phyloP scores from a whole-genome alignment of 37 sponge, comb jelly and placozoan genomes.

The Hormiphora californensis region DNA sequence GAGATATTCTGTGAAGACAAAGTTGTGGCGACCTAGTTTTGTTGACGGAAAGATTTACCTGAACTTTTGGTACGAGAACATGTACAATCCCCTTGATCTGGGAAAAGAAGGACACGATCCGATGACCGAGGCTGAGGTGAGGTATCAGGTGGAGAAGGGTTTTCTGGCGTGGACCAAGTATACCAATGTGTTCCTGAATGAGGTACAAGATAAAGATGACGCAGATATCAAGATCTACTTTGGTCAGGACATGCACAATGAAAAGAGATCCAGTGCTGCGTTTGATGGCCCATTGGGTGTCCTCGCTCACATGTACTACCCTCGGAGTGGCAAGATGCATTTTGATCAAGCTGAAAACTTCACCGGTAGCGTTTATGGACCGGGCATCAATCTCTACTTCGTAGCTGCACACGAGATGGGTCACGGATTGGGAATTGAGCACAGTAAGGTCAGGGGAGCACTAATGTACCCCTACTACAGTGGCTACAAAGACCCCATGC shows the following conservation, averaged over 20 bases:
- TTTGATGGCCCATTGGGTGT: conserved; percentile 23
- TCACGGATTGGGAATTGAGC: conserved; percentile 34
- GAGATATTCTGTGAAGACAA: background rate
- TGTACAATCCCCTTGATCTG: background rate
- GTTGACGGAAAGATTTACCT: background rate
- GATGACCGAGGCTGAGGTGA: background rate
- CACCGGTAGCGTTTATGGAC: background rate
- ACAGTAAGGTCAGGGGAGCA: background rate
- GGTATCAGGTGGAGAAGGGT: background rate
- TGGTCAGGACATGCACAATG: background rate
- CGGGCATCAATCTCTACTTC: background rate
- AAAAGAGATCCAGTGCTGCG: background rate
- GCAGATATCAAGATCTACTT: background rate
- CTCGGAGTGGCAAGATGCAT: conserved; percentile 19
- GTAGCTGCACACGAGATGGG: conserved; percentile 38
- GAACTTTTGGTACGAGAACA: background rate
- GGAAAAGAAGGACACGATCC: background rate
- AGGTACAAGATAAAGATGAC: background rate
- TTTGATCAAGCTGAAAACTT: conserved; percentile 46
- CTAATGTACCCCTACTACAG: conserved; percentile 20
- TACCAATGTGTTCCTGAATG: background rate
- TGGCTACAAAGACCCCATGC: background rate
- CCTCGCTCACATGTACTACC: conserved; percentile 48
- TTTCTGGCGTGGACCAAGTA: conserved; percentile 1
- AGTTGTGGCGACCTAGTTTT: background rate